Conservation (phyloP, 2,797 vertebrate species). For the Mormyrus proboscirostris region DNA sequence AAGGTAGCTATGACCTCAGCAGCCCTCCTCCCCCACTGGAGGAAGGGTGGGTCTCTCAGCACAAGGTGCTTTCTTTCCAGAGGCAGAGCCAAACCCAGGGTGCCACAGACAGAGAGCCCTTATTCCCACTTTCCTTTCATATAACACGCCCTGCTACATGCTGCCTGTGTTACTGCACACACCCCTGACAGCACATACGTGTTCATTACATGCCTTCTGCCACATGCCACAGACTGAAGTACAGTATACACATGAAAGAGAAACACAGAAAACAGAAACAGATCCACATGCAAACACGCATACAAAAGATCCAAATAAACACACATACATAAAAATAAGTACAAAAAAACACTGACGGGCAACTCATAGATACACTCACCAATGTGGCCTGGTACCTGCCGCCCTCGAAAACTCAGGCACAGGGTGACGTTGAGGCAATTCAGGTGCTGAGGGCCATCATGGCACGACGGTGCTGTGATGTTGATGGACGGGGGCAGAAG, state of each 20-base stretch:
- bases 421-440: conserved; percentile 82
- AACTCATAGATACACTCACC: conserved; percentile 58
- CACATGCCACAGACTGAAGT: conserved; percentile 33
- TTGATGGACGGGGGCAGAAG: conserved; percentile 86
- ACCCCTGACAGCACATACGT: conserved; percentile 17
- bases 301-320: not conserved
- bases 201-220: conserved; percentile 20
- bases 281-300: not conserved
- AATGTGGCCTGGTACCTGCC: conserved; percentile 81
- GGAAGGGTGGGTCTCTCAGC: conserved; percentile 54
- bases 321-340: not conserved
- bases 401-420: conserved; percentile 82
- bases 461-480: conserved; percentile 89
- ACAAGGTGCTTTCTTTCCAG: conserved; percentile 61
- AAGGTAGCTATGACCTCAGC: conserved; percentile 37
- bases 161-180: conserved; percentile 13
- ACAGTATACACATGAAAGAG: not conserved
- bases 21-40: conserved; percentile 37
- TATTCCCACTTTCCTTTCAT: conserved; percentile 54
- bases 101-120: conserved; percentile 55
- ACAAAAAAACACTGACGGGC: conserved; percentile 29
- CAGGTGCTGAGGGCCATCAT: conserved; percentile 75
- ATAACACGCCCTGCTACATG: conserved; percentile 41
- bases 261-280: not conserved
- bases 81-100: conserved; percentile 45